Evolutionary conservation across 1,140 invertebrate genomes (phyloP).

Genomic region (Zelostemma sp.): DNA sequence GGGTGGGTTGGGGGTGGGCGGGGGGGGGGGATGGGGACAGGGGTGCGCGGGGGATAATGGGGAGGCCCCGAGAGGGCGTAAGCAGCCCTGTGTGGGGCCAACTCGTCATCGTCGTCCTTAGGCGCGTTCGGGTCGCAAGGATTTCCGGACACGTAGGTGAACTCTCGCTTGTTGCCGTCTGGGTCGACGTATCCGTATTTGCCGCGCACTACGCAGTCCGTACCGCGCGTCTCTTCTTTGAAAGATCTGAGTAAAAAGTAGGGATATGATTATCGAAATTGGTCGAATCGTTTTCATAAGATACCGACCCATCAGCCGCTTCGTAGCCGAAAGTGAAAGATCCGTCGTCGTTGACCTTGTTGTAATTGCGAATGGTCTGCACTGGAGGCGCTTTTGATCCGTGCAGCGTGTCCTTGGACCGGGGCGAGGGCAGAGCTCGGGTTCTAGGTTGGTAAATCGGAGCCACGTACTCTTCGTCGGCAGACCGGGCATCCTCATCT

Average conservation of each 20-base stretch:
- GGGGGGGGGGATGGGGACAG: no score
- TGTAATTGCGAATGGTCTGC: conserved; percentile 84
- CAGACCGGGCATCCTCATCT: conserved; percentile 57
- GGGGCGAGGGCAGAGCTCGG: conserved; percentile 60
- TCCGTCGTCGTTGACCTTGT: conserved; percentile 86
- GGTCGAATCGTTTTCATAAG: no score
- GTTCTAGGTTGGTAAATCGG: conserved; percentile 63
- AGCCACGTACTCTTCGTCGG: conserved; percentile 56
- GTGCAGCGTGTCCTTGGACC: conserved; percentile 71
- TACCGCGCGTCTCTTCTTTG: conserved; percentile 88
- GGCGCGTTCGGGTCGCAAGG: conserved; percentile 87
- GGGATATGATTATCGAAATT: no score
- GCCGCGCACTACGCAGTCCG: conserved; percentile 87
- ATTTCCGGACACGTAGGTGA: conserved; percentile 92
- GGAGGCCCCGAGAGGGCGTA: no score
- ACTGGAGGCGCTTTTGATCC: conserved; percentile 78
- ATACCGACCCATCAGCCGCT: no score
- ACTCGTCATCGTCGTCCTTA: conserved; percentile 76
- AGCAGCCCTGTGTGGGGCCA: no score
- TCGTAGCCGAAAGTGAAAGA: no score
- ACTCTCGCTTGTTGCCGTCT: conserved; percentile 88
- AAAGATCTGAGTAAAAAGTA: conserved; percentile 73
- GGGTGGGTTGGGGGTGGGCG: no score
- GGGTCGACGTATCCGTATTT: conserved; percentile 89
- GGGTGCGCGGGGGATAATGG: no score